Evolutionary conservation across 2,888 invertebrate genomes (phyloP), one percentile per base, ranked within the genome.

Genomic region (Ariolimax columbianus): DNA sequence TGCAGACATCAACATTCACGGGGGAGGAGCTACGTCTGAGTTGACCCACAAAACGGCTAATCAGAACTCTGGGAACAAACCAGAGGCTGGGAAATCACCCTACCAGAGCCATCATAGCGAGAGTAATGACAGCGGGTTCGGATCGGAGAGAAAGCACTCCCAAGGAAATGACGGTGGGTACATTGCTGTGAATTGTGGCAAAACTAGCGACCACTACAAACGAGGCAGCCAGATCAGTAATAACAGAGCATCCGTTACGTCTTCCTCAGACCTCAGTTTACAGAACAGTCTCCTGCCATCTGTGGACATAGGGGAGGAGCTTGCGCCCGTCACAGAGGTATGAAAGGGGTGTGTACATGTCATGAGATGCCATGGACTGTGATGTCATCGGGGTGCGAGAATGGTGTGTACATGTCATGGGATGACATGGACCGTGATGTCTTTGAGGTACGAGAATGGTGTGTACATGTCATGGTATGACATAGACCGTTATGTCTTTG

Each of bases 71-170:
- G 55, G n/a, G 14, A 11, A 33, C 14, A 14, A 63, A 0, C 23
- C 40, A 0, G 36, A 36, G 59, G 75, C 59, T 38, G 51, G 36
- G 19, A 26, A 38, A 40, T 23, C 40, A 9, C 30, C n/a, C 2
- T 47, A 30, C 47, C 38, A 81, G 23, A 83, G 63, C 47, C 59
- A 43, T 38, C 83, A 83, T 77, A 78, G 83, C n/a, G 83, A 83
- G n/a, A 83, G 83, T 59, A 78, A 83, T 55, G 83, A 83, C 40
- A 83, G 83, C 43, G 83, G 83, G 0, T 83, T 83, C 19, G 83
- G 83, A 7, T 78, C 78, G 0, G 83, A 83, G 38, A 43, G 83
- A 33, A 83, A 83, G 40, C 83, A 83, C 30, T 83, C 83, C 26
- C 82, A 82, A 59, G 66, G 75, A 0, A 73, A 75, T 26, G 82